phyloP scores from a whole-genome alignment of 2,888 invertebrate species.

The Volucella inanis region DNA sequence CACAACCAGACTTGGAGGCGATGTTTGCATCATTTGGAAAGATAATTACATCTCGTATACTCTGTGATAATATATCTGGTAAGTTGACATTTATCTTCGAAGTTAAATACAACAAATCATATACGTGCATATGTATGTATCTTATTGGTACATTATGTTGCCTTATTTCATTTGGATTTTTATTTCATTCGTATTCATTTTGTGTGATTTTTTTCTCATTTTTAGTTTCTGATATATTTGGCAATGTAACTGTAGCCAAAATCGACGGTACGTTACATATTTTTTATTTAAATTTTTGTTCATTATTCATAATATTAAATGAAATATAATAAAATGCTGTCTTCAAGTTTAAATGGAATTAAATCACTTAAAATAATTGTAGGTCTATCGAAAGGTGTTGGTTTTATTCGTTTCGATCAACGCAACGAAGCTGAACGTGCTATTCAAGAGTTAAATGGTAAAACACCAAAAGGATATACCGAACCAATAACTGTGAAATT shows the following conservation, averaged over 20 bases:
- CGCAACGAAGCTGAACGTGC: conserved; percentile 95
- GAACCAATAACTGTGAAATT: conserved; percentile 97
- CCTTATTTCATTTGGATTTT: conserved; percentile 40
- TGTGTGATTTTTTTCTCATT: conserved; percentile 53
- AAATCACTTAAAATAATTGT: conserved; percentile 76
- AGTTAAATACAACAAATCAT: no score
- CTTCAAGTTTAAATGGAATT: not conserved
- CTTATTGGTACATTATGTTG: conserved; percentile 3
- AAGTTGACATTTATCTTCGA: conserved; percentile 55
- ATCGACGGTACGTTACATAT: conserved; percentile 61
- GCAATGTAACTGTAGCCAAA: conserved; percentile 66
- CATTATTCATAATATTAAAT: conserved; percentile 11
- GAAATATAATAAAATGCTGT: not conserved
- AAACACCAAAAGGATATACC: conserved; percentile 92
- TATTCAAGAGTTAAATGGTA: conserved; percentile 94
- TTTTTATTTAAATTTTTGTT: conserved; percentile 37
- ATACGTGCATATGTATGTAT: not conserved
- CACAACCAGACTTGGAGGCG: conserved; percentile 96
- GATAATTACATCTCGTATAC: conserved; percentile 97
- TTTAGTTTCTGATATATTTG: conserved; percentile 73
- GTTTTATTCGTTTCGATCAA: conserved; percentile 97
- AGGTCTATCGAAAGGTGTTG: conserved; percentile 97
- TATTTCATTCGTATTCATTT: conserved; percentile 41
- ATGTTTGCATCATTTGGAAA: conserved; percentile 97
- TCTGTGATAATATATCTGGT: conserved; percentile 92